Evolutionary conservation across 2,797 vertebrate species (phyloP).

Genomic region (Myripristis murdjan): DNA sequence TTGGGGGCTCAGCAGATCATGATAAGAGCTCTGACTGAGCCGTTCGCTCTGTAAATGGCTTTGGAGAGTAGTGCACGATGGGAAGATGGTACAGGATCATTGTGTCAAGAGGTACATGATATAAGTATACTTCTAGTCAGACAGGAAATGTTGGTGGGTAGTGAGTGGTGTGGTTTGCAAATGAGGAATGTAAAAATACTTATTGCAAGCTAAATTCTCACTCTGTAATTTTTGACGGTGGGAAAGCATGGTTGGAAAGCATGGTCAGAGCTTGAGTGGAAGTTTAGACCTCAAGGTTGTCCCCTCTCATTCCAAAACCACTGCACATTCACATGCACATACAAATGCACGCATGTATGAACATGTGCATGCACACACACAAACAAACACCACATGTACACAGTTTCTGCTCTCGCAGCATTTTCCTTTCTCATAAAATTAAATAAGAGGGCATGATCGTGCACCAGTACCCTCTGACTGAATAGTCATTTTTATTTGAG

Average conservation of each 20-base stretch:
- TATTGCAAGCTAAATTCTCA: constrained; percentile 73
- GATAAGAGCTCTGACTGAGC: constrained; percentile 25
- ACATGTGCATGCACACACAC: constrained; percentile 3
- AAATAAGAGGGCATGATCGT: constrained; percentile 47
- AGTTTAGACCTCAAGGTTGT: constrained; percentile 74
- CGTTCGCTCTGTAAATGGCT: constrained; percentile 22
- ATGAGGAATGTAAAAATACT: constrained; percentile 67
- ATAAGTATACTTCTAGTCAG: constrained; percentile 49
- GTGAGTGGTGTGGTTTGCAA: constrained; percentile 59
- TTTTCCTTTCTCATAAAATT: constrained; percentile 61
- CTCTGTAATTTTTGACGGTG: constrained; percentile 78
- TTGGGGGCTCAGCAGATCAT: constrained; percentile 26
- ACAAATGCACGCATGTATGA: constrained; percentile 14
- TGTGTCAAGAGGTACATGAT: constrained; percentile 43
- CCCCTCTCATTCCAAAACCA: constrained; percentile 71
- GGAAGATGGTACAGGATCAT: constrained; percentile 29
- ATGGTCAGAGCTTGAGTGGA: constrained; percentile 56
- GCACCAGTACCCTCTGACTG: constrained; percentile 53
- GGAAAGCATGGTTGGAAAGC: constrained; percentile 70
- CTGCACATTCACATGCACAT: constrained; percentile 53
- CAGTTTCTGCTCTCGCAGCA: constrained; percentile 61
- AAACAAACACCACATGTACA: constrained; percentile 30
- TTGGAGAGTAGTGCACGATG: constrained; percentile 16
- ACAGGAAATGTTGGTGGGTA: constrained; percentile 58
- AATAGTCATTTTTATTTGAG: constrained; percentile 79